A percentile compares a stretch with the other conserved stretches of the same genome.
Conservation (phyloP, 2,888 invertebrate genomes). For the Margaritifera margaritifera region DNA sequence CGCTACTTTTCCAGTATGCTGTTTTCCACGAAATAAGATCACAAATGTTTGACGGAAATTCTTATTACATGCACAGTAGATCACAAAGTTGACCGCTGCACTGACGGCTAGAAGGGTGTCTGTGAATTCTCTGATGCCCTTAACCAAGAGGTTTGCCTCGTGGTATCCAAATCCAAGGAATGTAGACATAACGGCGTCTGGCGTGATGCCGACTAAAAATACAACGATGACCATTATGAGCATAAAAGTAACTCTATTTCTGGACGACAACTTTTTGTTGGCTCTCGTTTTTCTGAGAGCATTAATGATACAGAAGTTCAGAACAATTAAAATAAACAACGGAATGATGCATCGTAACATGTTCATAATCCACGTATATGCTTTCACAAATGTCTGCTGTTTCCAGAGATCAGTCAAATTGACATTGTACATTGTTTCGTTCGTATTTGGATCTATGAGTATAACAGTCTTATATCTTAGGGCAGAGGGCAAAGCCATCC, state of each 20-base stretch:
- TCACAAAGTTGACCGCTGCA: constrained; percentile 62
- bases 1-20: constrained; percentile 5
- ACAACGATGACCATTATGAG: constrained; percentile 65
- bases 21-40: constrained; percentile 25
- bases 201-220: constrained; percentile 63
- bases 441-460: constrained; percentile 20
- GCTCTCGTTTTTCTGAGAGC: constrained; percentile 49
- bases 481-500: constrained; percentile 54
- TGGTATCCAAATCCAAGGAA: constrained; percentile 63
- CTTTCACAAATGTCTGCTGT: constrained; percentile 40
- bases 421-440: constrained; percentile 33
- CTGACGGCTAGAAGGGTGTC: constrained; percentile 63
- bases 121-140: constrained; percentile 63
- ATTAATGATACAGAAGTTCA: constrained; percentile 57
- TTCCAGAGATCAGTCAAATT: constrained; percentile 43
- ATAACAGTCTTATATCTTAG: constrained; percentile 48
- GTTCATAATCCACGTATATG: constrained; percentile 54
- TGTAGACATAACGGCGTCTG: constrained; percentile 66
- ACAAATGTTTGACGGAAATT: constrained; percentile 58
- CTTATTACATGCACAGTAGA: constrained; percentile 63
- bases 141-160: constrained; percentile 55
- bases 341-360: constrained; percentile 59
- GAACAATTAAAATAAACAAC: constrained; percentile 47
- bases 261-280: constrained; percentile 18
- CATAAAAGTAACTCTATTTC: constrained; percentile 65